Conservation (phyloP, 2,888 invertebrate genomes). For the Protodeltote pygarga region DNA sequence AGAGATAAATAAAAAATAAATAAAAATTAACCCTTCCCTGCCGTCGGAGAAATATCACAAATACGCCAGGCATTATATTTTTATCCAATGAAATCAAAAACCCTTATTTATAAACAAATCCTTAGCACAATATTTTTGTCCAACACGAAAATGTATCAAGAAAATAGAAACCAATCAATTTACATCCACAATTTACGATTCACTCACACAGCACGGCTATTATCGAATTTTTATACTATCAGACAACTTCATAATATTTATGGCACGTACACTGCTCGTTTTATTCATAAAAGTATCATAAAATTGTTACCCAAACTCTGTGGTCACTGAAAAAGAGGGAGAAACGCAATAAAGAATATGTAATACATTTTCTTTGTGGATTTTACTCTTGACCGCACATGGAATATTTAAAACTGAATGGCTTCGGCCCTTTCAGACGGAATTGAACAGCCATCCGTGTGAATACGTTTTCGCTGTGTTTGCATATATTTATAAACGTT, state of each 20-base stretch:
- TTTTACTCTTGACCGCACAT: constrained; percentile 84
- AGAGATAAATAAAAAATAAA: no score
- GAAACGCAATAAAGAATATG: constrained; percentile 82
- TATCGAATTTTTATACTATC: constrained; percentile 20
- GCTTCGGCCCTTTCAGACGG: constrained; percentile 67
- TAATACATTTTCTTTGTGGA: constrained; percentile 85
- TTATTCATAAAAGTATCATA: constrained; percentile 73
- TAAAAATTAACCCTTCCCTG: no score
- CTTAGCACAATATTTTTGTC: no score
- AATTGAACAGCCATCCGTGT: constrained; percentile 78
- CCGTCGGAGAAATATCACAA: no score
- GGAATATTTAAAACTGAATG: constrained; percentile 82
- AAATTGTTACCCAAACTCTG: constrained; percentile 60
- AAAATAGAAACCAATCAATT: not conserved
- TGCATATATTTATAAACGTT: constrained; percentile 56
- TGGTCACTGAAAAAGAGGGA: constrained; percentile 65
- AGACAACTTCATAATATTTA: constrained; percentile 42
- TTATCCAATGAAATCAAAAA: no score
- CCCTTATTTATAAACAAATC: no score
- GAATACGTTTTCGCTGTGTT: constrained; percentile 67
- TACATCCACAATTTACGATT: constrained; percentile 24
- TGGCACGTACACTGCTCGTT: constrained; percentile 41
- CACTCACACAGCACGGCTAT: constrained; percentile 16
- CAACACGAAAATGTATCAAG: not conserved
- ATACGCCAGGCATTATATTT: no score